Conservation (phyloP, 92 coral and sea anemone genomes). For the Bergia sp. region DNA sequence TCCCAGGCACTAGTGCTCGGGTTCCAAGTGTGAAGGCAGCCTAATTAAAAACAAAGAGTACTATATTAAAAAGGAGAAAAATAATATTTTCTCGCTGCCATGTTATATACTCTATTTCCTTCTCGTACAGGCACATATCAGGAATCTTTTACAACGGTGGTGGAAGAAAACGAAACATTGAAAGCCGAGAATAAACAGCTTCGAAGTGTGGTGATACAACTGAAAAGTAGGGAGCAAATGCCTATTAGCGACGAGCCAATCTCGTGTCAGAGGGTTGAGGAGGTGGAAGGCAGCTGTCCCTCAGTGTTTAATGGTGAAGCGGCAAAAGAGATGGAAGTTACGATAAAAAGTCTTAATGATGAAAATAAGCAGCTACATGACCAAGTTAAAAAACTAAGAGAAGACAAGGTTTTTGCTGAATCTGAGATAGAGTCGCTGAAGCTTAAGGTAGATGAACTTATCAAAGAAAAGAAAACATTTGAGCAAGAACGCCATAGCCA, state of each 20-base stretch:
- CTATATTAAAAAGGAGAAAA: too few relatives aligned
- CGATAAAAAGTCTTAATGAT: slow-evolving; percentile 5
- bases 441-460: slow-evolving; percentile 62
- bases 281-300: slow-evolving; percentile 11
- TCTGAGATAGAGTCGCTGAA: slow-evolving; percentile 76
- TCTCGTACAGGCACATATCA: slow-evolving; percentile 20
- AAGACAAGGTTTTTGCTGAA: slow-evolving; percentile 54
- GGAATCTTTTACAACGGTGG: slow-evolving; percentile 6
- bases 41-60: too few relatives aligned
- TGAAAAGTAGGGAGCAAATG: background rate
- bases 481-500: slow-evolving; percentile 50
- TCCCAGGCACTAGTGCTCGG: too few relatives aligned
- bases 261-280: background rate
- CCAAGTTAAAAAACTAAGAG: slow-evolving; percentile 36
- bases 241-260: background rate
- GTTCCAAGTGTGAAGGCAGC: too few relatives aligned
- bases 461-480: slow-evolving; percentile 61
- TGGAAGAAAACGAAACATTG: slow-evolving; percentile 4
- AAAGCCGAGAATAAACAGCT: background rate
- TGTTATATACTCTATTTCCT: too few relatives aligned
- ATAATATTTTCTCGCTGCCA: too few relatives aligned
- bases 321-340: background rate
- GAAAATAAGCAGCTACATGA: slow-evolving; percentile 18
- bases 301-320: background rate
- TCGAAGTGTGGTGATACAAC: background rate